Percentiles rank a stretch among this genome's conserved stretches.
Conservation (phyloP, 1,140 invertebrate genomes). For the Plutomurus gul region DNA sequence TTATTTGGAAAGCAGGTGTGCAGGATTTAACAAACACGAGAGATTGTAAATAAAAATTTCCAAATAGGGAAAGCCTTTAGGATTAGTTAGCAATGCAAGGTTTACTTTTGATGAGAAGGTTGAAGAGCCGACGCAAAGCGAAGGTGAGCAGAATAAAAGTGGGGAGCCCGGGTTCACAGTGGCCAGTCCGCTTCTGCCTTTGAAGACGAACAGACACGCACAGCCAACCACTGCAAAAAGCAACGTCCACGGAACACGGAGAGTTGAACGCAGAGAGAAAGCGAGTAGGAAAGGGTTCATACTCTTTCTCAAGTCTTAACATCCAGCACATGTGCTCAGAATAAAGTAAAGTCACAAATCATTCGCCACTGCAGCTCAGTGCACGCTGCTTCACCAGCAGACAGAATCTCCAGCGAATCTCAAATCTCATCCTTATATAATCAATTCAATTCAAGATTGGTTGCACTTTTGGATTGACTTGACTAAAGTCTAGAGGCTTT, state of each 20-base stretch:
- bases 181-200: neutral
- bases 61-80: too few relatives aligned
- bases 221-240: neutral
- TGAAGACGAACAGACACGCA: constrained; percentile 6
- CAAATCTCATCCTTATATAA: neutral
- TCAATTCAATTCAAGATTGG: constrained; percentile 1
- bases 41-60: too few relatives aligned
- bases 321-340: neutral
- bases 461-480: neutral
- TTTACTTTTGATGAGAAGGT: neutral
- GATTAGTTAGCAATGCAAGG: too few relatives aligned
- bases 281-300: too few relatives aligned
- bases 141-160: constrained; percentile 1
- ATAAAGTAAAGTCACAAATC: neutral
- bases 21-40: too few relatives aligned
- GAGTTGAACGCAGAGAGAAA: neutral
- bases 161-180: neutral
- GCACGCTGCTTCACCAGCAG: neutral
- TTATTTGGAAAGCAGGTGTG: too few relatives aligned
- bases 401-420: neutral
- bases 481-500: too few relatives aligned
- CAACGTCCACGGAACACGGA: neutral
- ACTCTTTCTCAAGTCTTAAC: neutral
- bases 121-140: neutral
- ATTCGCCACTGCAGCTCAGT: neutral